Evolutionary conservation across 92 coral and sea anemone species (phyloP), one percentile per base, ranked within the genome.

Genomic region (Siderastrea siderea): DNA sequence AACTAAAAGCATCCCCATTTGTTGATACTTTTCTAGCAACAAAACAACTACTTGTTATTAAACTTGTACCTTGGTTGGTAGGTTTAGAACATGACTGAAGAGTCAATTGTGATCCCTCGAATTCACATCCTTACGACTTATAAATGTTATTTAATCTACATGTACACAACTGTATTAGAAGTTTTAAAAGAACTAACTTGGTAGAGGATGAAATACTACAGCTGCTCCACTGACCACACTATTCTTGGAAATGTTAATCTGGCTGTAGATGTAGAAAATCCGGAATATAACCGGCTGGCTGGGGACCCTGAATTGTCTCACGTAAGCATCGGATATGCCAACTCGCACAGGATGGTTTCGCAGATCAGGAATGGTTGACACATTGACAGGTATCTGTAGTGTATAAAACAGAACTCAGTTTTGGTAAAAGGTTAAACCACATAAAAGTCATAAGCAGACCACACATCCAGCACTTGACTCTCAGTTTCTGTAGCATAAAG

Each of bases 281-380:
- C 86, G 75, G 65, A 7, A 55, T 1, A 55, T 43, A n/a, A 45
- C 43, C 13, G 47, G 60, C 67, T 0, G 16, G 17, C 2, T n/a
- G 13, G 9, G 62, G 13, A 53, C 47, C 71, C 19, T 69, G 49
- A 54, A 50, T 0, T 12, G 3, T 15, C 69, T 54, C 19, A 81
- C 86, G 46, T 86, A 92, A 16, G 98, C 91, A 81, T 94, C 98
- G 13, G 98, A 88, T 4, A 94, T 86, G 45, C 98, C 98, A 77
- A 94, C 93, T 78, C 70, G 93, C 10, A 94, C 95, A 47, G 93
- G 92, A 68, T 92, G 95, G 19, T 58, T 9, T n/a, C 67, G 12
- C 7, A 68, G 3, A 13, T 68, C 47, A 0, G 87, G 84, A 66
- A 88, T 89, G 2, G 64, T 57, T 7, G 44, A 5, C 65, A 87